Evolutionary conservation across 30 jellyfish, hydroid and myxozoan genomes (phyloP).

Genomic region (Aurelia sp.): DNA sequence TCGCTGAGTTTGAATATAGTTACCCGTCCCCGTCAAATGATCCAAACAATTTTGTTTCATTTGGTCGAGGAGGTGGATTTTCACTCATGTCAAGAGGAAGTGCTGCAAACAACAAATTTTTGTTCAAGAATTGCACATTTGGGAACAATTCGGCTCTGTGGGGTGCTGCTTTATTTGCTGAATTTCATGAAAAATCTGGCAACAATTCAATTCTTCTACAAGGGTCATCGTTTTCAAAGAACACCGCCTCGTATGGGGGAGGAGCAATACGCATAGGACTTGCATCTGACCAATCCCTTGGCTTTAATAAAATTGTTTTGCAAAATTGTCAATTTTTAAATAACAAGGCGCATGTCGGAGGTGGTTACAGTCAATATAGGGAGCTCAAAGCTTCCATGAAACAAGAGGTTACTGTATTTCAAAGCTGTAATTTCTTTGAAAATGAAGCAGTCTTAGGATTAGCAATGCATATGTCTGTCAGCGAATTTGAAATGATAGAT

Average conservation of each 20-base stretch:
- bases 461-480: slow-evolving; percentile 55
- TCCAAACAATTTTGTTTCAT: slow-evolving; percentile 26
- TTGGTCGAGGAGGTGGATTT: slow-evolving; percentile 83
- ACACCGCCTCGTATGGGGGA: slow-evolving; percentile 73
- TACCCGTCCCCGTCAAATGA: slow-evolving; percentile 35
- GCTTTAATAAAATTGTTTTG: slow-evolving; percentile 2
- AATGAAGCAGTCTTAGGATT: slow-evolving; percentile 34
- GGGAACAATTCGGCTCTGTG: slow-evolving; percentile 64
- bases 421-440: slow-evolving; percentile 7
- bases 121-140: slow-evolving; percentile 41
- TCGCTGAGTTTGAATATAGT: slow-evolving; percentile 48
- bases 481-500: slow-evolving; percentile 24
- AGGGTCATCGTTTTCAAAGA: slow-evolving; percentile 34
- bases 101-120: slow-evolving; percentile 39
- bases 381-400: slow-evolving; percentile 1
- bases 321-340: slow-evolving; percentile 3
- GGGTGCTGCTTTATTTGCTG: slow-evolving; percentile 82
- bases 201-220: slow-evolving; percentile 1
- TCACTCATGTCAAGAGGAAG: slow-evolving; percentile 40
- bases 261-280: slow-evolving; percentile 71
- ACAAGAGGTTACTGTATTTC: slow-evolving; percentile 20
- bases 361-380: slow-evolving; percentile 48
- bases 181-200: slow-evolving; percentile 40
- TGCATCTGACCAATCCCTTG: slow-evolving; percentile 24
- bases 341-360: slow-evolving; percentile 26